Evolutionary conservation across 1,140 invertebrate species (phyloP).

Genomic region (Lordiphosa collinella): DNA sequence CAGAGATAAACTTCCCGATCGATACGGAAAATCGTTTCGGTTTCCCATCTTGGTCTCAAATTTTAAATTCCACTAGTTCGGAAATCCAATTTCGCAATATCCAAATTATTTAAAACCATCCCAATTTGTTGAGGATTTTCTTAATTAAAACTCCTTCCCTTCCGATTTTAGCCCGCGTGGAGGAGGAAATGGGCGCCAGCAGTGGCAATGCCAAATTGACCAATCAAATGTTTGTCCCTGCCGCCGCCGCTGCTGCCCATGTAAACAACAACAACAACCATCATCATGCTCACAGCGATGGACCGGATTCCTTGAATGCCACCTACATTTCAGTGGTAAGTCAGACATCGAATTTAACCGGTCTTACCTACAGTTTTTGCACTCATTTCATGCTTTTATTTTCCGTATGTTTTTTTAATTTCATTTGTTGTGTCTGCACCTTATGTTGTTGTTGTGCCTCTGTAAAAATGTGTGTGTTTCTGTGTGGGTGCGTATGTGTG

Average conservation of each 20-base stretch:
- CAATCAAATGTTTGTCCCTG: conserved; percentile 82
- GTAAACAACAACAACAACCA: conserved; percentile 29
- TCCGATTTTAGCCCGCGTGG: conserved; percentile 80
- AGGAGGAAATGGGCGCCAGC: conserved; percentile 82
- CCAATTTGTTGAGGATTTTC: no score
- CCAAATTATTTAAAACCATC: no score
- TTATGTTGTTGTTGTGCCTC: conserved; percentile 54
- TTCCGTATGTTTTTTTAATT: conserved; percentile 69
- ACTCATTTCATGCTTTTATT: conserved; percentile 64
- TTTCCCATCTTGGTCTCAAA: no score
- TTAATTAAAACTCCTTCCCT: not conserved
- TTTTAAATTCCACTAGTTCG: no score
- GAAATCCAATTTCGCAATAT: no score
- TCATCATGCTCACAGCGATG: conserved; percentile 53
- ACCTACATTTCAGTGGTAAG: conserved; percentile 89
- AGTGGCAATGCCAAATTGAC: conserved; percentile 81
- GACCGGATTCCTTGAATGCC: conserved; percentile 81
- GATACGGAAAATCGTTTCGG: no score
- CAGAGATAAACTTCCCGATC: no score
- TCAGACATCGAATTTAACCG: conserved; percentile 53
- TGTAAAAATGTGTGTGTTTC: conserved; percentile 74
- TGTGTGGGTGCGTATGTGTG: conserved; percentile 50
- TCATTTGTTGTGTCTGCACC: conserved; percentile 64
- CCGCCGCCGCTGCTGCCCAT: conserved; percentile 68
- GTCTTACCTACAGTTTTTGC: conserved; percentile 55